Evolutionary conservation across 2,888 invertebrate genomes (phyloP).

Genomic region (Xylota sylvarum): DNA sequence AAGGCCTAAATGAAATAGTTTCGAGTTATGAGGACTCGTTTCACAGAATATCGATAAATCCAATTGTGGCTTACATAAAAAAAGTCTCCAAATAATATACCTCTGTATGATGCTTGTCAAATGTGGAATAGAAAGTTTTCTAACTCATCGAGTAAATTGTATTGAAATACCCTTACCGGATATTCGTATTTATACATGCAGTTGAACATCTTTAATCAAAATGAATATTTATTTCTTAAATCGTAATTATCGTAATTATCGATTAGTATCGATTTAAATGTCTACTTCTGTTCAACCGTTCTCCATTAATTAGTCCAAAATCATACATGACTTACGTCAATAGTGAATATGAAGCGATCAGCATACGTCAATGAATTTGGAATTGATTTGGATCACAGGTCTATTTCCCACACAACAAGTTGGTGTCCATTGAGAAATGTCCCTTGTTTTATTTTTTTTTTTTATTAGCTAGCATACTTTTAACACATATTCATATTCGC

Average conservation of each 20-base stretch:
- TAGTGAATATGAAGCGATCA: not conserved
- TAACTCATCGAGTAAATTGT: too few species aligned
- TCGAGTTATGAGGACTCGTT: too few species aligned
- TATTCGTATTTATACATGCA: not conserved
- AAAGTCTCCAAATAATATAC: too few species aligned
- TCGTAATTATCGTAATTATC: not conserved
- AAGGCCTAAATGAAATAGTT: too few species aligned
- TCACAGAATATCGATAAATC: too few species aligned
- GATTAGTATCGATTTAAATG: not conserved
- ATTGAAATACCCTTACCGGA: not conserved
- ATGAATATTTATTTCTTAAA: not conserved
- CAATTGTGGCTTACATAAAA: too few species aligned
- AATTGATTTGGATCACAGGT: not conserved
- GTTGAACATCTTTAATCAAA: not conserved
- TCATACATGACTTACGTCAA: slow-evolving; percentile 15
- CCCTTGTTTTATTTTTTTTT: not conserved
- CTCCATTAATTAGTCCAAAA: slow-evolving; percentile 5
- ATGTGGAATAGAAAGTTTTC: too few species aligned
- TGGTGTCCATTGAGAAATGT: slow-evolving; percentile 6
- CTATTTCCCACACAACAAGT: slow-evolving; percentile 18
- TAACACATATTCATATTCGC: not conserved
- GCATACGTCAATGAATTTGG: slow-evolving; percentile 38
- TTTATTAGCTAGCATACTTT: not conserved
- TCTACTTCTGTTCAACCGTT: not conserved
- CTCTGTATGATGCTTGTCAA: too few species aligned